Conservation (phyloP, 53 echinoderm and acorn worm genomes). For the Luidia sarsii region DNA sequence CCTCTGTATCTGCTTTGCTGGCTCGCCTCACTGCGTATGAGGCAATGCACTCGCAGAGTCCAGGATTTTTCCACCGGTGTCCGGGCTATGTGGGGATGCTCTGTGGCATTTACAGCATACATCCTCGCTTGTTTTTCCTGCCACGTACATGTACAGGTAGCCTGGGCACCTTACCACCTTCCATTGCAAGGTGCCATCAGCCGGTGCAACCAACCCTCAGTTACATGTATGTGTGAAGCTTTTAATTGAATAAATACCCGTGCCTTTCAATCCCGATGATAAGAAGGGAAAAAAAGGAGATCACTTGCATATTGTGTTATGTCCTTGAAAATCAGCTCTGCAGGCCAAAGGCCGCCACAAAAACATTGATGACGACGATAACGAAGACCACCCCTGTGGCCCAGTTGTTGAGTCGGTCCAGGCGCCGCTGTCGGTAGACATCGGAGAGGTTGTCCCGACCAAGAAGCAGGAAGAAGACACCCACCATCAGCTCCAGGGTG, state of each 20-base stretch:
- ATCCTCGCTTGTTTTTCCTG: too few species aligned
- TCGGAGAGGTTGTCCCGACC: constrained; percentile 95
- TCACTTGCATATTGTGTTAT: background rate
- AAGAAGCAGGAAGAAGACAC: constrained; percentile 84
- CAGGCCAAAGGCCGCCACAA: constrained; percentile 91
- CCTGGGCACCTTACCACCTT: too few species aligned
- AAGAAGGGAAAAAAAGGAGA: background rate
- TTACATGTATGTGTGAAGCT: background rate
- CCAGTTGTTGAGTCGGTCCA: constrained; percentile 91
- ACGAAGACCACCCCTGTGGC: constrained; percentile 83
- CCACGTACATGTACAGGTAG: too few species aligned
- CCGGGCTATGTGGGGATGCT: too few species aligned
- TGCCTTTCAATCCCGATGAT: background rate
- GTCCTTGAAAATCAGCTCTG: constrained; percentile 43
- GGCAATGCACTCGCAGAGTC: too few species aligned
- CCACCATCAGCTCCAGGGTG: constrained; percentile 70
- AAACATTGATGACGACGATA: constrained; percentile 88
- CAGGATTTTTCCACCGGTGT: too few species aligned
- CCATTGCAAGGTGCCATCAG: background rate
- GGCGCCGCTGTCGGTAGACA: constrained; percentile 80
- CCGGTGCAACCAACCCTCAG: background rate
- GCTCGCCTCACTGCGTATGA: too few species aligned
- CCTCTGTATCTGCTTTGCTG: too few species aligned
- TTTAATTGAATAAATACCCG: constrained; percentile 38
- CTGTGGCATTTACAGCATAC: too few species aligned